Conservation (phyloP, 1,140 invertebrate genomes). For the Drosophila busckii region DNA sequence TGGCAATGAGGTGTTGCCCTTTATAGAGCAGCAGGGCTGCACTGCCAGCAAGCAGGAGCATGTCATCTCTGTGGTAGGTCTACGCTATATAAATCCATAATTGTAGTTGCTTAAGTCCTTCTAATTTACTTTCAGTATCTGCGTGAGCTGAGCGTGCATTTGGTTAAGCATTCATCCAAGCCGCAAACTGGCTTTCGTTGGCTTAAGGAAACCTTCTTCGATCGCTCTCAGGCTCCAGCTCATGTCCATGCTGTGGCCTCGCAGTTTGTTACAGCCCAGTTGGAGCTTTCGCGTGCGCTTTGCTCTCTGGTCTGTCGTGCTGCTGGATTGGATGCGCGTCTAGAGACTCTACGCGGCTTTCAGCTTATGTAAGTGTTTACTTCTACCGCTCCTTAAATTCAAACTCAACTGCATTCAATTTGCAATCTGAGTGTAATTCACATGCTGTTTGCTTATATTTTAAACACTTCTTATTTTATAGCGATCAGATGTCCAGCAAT, state of each 20-base stretch:
- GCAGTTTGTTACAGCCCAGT: conserved; percentile 87
- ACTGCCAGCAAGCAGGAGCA: conserved; percentile 92
- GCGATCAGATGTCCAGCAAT: conserved; percentile 85
- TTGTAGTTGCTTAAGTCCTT: not conserved
- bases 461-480: conserved; percentile 72
- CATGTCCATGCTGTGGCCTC: conserved; percentile 90
- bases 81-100: not conserved
- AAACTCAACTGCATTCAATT: no score
- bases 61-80: conserved; percentile 87
- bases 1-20: conserved; percentile 83
- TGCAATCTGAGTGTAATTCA: no score
- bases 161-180: conserved; percentile 84
- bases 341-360: conserved; percentile 87
- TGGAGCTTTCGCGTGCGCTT: conserved; percentile 87
- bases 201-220: conserved; percentile 78
- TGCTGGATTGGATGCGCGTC: conserved; percentile 82
- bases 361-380: conserved; percentile 83
- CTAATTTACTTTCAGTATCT: conserved; percentile 82
- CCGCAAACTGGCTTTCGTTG: conserved; percentile 77
- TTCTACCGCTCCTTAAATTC: no score
- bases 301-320: conserved; percentile 87
- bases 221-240: conserved; percentile 82
- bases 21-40: conserved; percentile 90
- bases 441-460: not conserved
- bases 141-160: conserved; percentile 88